phyloP scores from a whole-genome alignment of 2,113 vertebrate genomes.

The Numenius arquata region DNA sequence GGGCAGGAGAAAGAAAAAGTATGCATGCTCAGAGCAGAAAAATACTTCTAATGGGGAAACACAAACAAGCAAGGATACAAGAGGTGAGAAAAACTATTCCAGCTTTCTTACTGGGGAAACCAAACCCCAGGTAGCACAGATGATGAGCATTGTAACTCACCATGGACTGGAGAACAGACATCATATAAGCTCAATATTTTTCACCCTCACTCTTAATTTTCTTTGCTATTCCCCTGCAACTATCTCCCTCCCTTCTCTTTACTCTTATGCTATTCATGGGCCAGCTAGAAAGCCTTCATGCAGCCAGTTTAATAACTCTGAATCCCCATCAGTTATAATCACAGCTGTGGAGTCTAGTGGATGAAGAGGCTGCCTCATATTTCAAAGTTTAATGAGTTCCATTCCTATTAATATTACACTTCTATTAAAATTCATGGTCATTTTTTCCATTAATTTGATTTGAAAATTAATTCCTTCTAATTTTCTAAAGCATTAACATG shows the following conservation, averaged over 20 bases:
- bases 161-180: not conserved
- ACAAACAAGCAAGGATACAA: not conserved
- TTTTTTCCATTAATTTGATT: slow-evolving; percentile 8
- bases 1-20: not conserved
- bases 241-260: not conserved
- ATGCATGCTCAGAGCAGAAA: not conserved
- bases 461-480: slow-evolving; percentile 29
- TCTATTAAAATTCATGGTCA: slow-evolving; percentile 18
- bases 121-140: not conserved
- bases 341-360: not conserved
- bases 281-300: not conserved
- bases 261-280: not conserved
- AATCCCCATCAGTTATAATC: slow-evolving; percentile 13
- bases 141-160: not conserved
- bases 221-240: not conserved
- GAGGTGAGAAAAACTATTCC: not conserved
- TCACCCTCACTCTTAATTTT: not conserved
- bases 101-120: not conserved
- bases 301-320: not conserved
- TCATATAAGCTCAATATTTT: not conserved
- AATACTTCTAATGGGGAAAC: not conserved
- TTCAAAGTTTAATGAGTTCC: slow-evolving; percentile 27
- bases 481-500: slow-evolving; percentile 1
- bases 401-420: not conserved
- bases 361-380: not conserved